Percentiles rank a stretch among this genome's conserved stretches.
These are phyloP conservation scores for Zaprionus nigranus DNA, from an alignment of 1,140 invertebrate species.

Conservation along the genomic window DNA sequence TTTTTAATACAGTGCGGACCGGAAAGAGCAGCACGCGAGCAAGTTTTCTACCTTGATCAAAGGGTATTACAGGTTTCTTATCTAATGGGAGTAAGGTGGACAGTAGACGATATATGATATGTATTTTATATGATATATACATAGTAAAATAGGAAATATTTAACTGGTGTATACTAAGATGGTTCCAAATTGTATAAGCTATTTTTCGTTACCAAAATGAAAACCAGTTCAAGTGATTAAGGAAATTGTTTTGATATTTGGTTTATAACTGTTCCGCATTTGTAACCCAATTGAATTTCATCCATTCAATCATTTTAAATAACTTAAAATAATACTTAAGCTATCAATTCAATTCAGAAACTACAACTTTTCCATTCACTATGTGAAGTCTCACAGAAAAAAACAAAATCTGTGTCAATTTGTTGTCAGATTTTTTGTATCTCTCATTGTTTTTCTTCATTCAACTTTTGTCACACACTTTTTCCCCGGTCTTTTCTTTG, in stretches of 20 bases:
- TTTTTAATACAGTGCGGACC: slow-evolving; percentile 51
- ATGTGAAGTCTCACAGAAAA: slow-evolving; percentile 30
- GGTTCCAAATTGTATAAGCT: too few species aligned
- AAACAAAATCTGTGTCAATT: slow-evolving; percentile 49
- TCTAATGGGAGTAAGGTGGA: neutral
- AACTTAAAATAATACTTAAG: neutral
- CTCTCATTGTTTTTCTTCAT: slow-evolving; percentile 26
- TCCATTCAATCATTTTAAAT: neutral
- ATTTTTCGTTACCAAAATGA: neutral
- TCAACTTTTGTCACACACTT: slow-evolving; percentile 32
- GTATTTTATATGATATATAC: too few species aligned
- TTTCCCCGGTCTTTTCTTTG: slow-evolving; percentile 9
- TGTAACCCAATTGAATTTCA: neutral
- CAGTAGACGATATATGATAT: too few species aligned
- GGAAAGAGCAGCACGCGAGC: slow-evolving; percentile 64
- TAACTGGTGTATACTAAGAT: too few species aligned
- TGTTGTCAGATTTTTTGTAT: slow-evolving; percentile 29
- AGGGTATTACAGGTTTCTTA: neutral
- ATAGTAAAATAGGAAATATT: too few species aligned
- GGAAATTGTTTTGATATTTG: slow-evolving; percentile 6
- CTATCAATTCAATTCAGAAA: slow-evolving; percentile 20
- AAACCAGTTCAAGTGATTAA: slow-evolving; percentile 47
- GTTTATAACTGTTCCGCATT: neutral
- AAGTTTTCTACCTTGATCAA: slow-evolving; percentile 5
- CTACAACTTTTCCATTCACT: slow-evolving; percentile 16